Conservation (phyloP, 2,888 invertebrate genomes). For the Carcina quercana region DNA sequence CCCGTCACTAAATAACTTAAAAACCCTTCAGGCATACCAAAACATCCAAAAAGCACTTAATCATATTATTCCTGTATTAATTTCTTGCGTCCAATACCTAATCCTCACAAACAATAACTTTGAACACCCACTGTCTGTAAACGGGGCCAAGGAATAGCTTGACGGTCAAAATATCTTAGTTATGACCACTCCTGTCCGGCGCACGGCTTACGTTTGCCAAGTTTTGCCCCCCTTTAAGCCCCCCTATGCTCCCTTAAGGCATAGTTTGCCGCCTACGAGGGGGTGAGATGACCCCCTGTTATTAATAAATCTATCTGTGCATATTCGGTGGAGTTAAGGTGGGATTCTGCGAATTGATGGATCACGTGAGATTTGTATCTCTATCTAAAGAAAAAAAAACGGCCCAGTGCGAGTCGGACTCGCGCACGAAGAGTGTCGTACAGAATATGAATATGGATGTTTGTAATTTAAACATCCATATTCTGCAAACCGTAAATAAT, state of each 20-base stretch:
- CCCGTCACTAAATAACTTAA: too few species aligned
- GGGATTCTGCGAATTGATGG: conserved; percentile 4
- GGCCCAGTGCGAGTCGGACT: too few species aligned
- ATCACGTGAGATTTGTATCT: not conserved
- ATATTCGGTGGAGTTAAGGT: conserved; percentile 21
- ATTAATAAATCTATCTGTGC: conserved; percentile 30
- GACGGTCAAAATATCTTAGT: conserved; percentile 74
- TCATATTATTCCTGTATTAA: conserved; percentile 45
- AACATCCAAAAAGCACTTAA: conserved; percentile 26
- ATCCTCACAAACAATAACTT: conserved; percentile 40
- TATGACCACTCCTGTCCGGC: conserved; percentile 72
- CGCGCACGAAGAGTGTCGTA: too few species aligned
- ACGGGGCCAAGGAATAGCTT: conserved; percentile 56
- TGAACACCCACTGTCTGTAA: conserved; percentile 49
- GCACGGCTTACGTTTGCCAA: conserved; percentile 69
- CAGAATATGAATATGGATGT: too few species aligned
- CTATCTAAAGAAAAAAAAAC: not conserved
- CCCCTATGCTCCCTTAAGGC: conserved; percentile 23
- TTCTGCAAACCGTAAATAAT: too few species aligned
- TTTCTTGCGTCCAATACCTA: conserved; percentile 33
- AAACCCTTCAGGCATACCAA: conserved; percentile 1
- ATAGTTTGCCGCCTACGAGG: conserved; percentile 14
- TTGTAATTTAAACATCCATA: too few species aligned
- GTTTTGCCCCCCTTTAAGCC: conserved; percentile 37
- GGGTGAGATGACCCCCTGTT: conserved; percentile 19